Evolutionary conservation across 2,888 invertebrate species (phyloP), one percentile per base, ranked within the genome.

Genomic region (Leptinotarsa tumamoca): DNA sequence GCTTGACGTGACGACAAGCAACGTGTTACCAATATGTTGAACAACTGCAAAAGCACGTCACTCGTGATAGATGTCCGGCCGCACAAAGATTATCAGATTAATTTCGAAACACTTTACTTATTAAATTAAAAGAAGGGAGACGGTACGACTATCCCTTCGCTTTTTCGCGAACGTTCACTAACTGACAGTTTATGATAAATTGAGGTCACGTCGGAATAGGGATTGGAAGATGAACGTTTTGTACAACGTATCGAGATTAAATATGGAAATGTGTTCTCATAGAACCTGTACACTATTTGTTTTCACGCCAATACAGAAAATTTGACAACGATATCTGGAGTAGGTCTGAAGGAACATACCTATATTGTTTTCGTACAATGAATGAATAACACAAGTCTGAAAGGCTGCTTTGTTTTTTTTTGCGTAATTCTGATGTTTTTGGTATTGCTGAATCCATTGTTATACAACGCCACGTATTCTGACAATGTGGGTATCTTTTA

Each of bases 101-200:
- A 84, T 82, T 80, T 80, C 77, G 78, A 78, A 80, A 81, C 83
- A 82, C 82, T 82, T 81, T 81, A 80, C 81, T 83, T 82, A 84
- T 84, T 82, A 81, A 82, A 84, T 84, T 83, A 82, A 81, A 79
- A 80, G 79, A 74, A 79, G 81, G 79, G 80, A 52, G 74, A 73
- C 43, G 51, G 67, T 54, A 75, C 27, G 68, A 71, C 72, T 76
- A 75, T 73, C 78, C 79, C 76, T 73, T 70, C 67, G 70, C 73
- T 71, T 74, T 75, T 70, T 69, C 67, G 52, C 50, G n/a, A 61
- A 54, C 66, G 68, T 70, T 52, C 68, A 71, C 27, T 27, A 74
- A 49, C 68, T 76, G 76, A 76, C 73, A 70, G 73, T 43, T 54
- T 67, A 72, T 76, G 76, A 76, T 76, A 58, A 76, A 73, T 73